Percentiles rank a stretch among this genome's conserved stretches.
Conservation (phyloP, 2,797 vertebrate genomes). For the Sebastes aleutianus region DNA sequence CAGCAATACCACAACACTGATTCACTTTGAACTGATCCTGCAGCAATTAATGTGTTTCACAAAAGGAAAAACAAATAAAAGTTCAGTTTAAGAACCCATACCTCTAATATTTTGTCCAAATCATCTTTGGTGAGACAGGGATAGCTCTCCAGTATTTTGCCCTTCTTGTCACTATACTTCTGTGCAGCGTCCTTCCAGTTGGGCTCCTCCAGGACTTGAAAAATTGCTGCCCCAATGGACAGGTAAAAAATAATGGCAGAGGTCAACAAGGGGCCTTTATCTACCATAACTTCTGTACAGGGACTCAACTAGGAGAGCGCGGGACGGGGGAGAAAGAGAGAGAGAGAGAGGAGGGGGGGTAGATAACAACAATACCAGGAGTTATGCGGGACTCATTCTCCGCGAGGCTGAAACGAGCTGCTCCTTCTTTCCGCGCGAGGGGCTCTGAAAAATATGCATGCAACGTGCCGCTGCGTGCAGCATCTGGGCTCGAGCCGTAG, state of each 20-base stretch:
- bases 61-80: background rate
- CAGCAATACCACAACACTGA: background rate
- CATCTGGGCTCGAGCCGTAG: slow-evolving; percentile 39
- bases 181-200: slow-evolving; percentile 88
- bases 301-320: slow-evolving; percentile 37
- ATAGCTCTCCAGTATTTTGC: slow-evolving; percentile 85
- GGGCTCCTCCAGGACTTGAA: slow-evolving; percentile 96
- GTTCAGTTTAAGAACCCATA: slow-evolving; percentile 67
- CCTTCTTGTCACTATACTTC: slow-evolving; percentile 83
- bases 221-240: slow-evolving; percentile 99
- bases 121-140: slow-evolving; percentile 90
- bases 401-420: slow-evolving; percentile 1
- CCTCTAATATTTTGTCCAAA: slow-evolving; percentile 92
- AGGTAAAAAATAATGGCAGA: slow-evolving; percentile 98
- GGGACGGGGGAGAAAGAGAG: slow-evolving; percentile 14
- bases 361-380: slow-evolving; percentile 25
- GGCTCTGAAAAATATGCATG: slow-evolving; percentile 7
- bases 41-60: background rate
- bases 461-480: slow-evolving; percentile 5
- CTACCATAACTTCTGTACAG: slow-evolving; percentile 87
- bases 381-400: slow-evolving; percentile 63
- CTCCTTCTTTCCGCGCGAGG: slow-evolving; percentile 26
- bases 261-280: slow-evolving; percentile 95
- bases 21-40: background rate
- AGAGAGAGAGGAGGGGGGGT: slow-evolving; percentile 1